Percentiles rank a stretch among this genome's conserved stretches.
Conservation (phyloP, 2,888 invertebrate genomes). For the Pristionchus mayeri region DNA sequence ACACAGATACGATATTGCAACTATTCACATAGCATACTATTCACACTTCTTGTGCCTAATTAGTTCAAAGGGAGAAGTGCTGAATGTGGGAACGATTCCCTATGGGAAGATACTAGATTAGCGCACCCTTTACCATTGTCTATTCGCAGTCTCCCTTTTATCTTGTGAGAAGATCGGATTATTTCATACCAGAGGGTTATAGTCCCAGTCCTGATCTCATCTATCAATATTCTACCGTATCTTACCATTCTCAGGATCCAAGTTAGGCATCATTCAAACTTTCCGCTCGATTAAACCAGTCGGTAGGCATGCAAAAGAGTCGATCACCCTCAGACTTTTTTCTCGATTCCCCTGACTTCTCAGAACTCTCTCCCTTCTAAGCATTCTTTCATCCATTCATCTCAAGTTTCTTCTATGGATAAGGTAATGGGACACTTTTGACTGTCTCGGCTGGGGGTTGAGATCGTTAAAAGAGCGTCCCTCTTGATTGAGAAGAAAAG, state of each 20-base stretch:
- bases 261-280: slow-evolving; percentile 34
- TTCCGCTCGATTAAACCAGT: slow-evolving; percentile 34
- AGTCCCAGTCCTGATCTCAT: background rate
- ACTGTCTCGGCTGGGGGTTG: slow-evolving; percentile 37
- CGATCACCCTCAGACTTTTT: slow-evolving; percentile 36
- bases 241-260: background rate
- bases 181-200: background rate
- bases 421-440: slow-evolving; percentile 43
- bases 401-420: slow-evolving; percentile 45
- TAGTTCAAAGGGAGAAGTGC: background rate
- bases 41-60: background rate
- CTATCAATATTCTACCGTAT: background rate
- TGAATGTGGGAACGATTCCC: background rate
- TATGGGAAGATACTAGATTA: slow-evolving; percentile 1
- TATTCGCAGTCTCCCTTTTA: background rate
- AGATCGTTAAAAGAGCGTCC: background rate
- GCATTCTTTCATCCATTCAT: slow-evolving; percentile 11
- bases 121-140: slow-evolving; percentile 26
- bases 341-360: background rate
- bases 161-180: slow-evolving; percentile 29
- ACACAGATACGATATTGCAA: background rate
- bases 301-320: slow-evolving; percentile 30
- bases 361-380: background rate
- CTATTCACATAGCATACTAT: too few species aligned
- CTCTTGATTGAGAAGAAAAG: slow-evolving; percentile 1